Percentiles rank a stretch among this genome's conserved stretches.
Evolutionary conservation across 2,888 invertebrate genomes (phyloP).

Genomic region (Phyto melanocephala): DNA sequence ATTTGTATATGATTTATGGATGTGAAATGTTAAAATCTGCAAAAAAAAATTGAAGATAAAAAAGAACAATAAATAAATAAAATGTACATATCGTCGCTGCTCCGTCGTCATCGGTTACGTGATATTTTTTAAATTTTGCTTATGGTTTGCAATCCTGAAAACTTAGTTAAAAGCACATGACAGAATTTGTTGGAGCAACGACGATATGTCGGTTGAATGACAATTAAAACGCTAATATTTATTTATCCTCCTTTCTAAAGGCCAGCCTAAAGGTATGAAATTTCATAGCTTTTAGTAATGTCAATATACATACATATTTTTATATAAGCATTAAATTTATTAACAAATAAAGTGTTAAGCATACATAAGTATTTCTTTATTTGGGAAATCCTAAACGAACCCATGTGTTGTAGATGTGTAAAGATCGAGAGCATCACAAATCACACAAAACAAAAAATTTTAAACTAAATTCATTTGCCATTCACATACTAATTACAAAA

Average conservation of each 20-base stretch:
- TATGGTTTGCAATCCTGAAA: too few species aligned
- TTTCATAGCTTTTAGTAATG: background rate
- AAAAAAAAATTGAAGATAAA: too few species aligned
- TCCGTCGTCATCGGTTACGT: too few species aligned
- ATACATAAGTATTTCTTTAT: background rate
- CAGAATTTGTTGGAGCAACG: too few species aligned
- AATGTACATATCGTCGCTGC: too few species aligned
- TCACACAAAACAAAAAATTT: background rate
- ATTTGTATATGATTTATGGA: too few species aligned
- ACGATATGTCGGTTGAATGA: background rate
- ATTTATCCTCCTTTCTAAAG: background rate
- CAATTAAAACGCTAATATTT: background rate
- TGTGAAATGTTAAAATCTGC: too few species aligned
- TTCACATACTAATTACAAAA: conserved; percentile 22
- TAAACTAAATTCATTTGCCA: background rate
- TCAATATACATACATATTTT: too few species aligned
- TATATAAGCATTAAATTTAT: background rate
- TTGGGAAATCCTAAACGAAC: conserved; percentile 5
- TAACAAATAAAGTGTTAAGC: background rate
- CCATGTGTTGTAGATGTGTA: background rate
- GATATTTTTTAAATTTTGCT: too few species aligned
- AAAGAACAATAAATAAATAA: too few species aligned
- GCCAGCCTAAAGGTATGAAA: background rate
- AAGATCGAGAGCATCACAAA: background rate
- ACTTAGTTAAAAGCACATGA: too few species aligned